phyloP scores from a whole-genome alignment of 2,797 vertebrate genomes.

The Ictinia mississippiensis region DNA sequence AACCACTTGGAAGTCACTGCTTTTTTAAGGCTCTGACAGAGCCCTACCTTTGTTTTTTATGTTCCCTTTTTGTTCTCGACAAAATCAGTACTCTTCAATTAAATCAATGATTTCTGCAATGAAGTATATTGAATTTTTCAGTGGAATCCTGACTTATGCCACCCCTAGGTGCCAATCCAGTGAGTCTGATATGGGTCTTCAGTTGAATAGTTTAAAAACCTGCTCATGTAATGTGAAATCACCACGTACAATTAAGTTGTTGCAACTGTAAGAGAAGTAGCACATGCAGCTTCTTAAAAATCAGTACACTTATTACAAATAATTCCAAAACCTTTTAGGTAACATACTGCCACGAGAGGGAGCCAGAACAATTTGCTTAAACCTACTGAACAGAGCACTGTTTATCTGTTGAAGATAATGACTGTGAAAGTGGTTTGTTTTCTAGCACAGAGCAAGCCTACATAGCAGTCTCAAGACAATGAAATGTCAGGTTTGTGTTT shows the following conservation, averaged over 20 bases:
- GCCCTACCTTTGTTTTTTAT: not conserved
- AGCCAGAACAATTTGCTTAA: not conserved
- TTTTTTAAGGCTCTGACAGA: not conserved
- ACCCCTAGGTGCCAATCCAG: not conserved
- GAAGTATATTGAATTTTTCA: not conserved
- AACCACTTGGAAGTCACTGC: not conserved
- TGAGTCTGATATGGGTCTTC: not conserved
- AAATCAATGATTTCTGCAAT: not conserved
- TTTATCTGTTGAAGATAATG: not conserved
- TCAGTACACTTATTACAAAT: rapidly evolving
- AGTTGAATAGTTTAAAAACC: not conserved
- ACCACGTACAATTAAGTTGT: not conserved
- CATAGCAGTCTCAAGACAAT: not conserved
- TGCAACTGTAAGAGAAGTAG: not conserved
- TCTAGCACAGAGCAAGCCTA: not conserved
- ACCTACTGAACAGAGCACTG: not conserved
- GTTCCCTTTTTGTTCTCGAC: not conserved
- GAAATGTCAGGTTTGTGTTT: not conserved
- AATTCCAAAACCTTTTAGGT: not conserved
- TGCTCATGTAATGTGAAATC: not conserved
- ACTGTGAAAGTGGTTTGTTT: not conserved
- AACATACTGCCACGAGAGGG: not conserved
- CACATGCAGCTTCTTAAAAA: not conserved
- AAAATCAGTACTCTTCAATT: not conserved
- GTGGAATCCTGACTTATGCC: not conserved